phyloP scores from a whole-genome alignment of 2,797 vertebrate genomes.

The Rhinella marina region DNA sequence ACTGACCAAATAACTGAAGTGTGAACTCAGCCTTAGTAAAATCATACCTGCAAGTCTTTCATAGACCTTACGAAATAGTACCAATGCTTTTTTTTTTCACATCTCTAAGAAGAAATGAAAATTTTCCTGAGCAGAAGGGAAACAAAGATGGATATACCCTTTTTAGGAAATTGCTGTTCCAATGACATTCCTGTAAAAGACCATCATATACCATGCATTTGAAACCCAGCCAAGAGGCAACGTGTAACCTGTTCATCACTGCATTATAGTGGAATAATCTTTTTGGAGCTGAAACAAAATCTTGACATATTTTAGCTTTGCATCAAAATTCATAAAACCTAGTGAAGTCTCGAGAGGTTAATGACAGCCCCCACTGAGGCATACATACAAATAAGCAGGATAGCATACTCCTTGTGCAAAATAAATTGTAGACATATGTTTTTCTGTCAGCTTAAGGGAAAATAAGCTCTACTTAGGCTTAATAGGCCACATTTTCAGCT shows the following conservation, averaged over 20 bases:
- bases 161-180: constrained; percentile 17
- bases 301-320: constrained; percentile 3
- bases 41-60: background rate
- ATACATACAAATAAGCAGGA: constrained; percentile 8
- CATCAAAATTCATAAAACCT: constrained; percentile 9
- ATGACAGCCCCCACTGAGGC: background rate
- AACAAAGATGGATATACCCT: background rate
- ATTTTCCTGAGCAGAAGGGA: background rate
- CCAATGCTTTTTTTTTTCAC: background rate
- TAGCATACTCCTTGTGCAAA: background rate
- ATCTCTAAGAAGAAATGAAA: background rate
- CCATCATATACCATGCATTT: constrained; percentile 6
- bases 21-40: background rate
- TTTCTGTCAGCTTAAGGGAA: constrained; percentile 25
- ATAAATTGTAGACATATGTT: constrained; percentile 30
- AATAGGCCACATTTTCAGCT: constrained; percentile 6
- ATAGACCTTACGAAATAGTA: background rate
- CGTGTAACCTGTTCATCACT: background rate
- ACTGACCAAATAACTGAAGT: too few species aligned
- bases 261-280: background rate
- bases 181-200: constrained; percentile 2
- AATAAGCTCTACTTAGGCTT: constrained; percentile 1
- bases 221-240: background rate
- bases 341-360: background rate
- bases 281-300: background rate